A percentile compares a stretch with the other conserved stretches of the same genome.
phyloP scores from a whole-genome alignment of 2,113 vertebrate genomes.

The Morone saxatilis region DNA sequence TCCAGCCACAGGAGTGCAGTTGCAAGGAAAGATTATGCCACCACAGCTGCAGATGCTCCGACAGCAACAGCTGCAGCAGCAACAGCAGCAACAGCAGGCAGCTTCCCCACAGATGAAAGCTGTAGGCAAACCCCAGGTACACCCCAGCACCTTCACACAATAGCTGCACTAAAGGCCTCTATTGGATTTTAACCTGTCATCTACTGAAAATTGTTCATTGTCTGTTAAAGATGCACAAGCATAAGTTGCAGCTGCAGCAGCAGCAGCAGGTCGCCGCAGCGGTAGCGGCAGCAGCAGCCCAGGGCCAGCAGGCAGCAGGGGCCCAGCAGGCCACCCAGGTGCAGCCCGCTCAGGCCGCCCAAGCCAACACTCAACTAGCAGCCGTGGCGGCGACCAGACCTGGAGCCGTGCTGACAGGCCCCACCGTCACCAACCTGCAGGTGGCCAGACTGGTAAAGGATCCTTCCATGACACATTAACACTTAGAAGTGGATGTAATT shows the following conservation, averaged over 20 bases:
- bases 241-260: constrained; percentile 79
- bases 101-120: constrained; percentile 90
- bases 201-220: constrained; percentile 71
- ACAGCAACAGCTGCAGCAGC: constrained; percentile 88
- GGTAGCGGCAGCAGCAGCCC: constrained; percentile 82
- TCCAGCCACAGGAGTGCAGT: constrained; percentile 86
- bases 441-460: constrained; percentile 91
- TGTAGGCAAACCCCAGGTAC: constrained; percentile 88
- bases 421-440: constrained; percentile 90
- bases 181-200: background rate
- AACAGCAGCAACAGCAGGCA: constrained; percentile 83
- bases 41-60: constrained; percentile 92
- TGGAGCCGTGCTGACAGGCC: constrained; percentile 89
- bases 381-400: constrained; percentile 89
- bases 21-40: constrained; percentile 85
- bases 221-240: constrained; percentile 85
- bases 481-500: background rate
- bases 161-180: too few relatives aligned
- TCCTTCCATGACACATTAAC: background rate
- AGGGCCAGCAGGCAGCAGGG: constrained; percentile 87
- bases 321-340: constrained; percentile 85
- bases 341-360: constrained; percentile 86
- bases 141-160: background rate
- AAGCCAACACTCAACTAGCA: constrained; percentile 90
- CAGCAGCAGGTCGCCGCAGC: constrained; percentile 81